A percentile compares a stretch with the other conserved stretches of the same genome.
Evolutionary conservation across 2,888 invertebrate species (phyloP).

Genomic region (Lepidochitona cinerea): DNA sequence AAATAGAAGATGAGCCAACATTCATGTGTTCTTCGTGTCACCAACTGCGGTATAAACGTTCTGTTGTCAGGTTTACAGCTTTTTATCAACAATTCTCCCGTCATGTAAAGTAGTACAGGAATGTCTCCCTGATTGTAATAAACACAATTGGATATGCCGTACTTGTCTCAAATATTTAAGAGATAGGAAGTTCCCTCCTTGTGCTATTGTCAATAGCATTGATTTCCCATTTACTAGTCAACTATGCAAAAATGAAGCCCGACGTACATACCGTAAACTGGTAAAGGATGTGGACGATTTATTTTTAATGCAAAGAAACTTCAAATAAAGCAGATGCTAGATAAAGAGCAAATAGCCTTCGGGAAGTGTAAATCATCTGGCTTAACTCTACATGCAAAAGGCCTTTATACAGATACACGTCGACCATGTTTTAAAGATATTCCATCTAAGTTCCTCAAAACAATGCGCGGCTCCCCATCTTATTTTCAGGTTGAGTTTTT

Average conservation of each 20-base stretch:
- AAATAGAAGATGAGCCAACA: neutral
- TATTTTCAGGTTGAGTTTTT: slow-evolving; percentile 27
- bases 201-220: slow-evolving; percentile 22
- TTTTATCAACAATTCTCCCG: neutral
- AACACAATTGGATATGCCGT: neutral
- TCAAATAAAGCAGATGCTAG: slow-evolving; percentile 26
- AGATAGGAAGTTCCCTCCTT: slow-evolving; percentile 14
- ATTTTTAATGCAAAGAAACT: slow-evolving; percentile 33
- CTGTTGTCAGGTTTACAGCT: neutral
- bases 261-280: slow-evolving; percentile 21
- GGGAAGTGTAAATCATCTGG: neutral
- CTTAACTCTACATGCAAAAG: neutral
- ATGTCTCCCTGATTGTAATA: neutral
- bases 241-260: slow-evolving; percentile 16
- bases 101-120: neutral
- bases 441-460: neutral
- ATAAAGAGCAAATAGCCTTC: neutral
- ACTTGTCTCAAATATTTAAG: neutral
- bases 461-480: slow-evolving; percentile 29
- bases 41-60: neutral
- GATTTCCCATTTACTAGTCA: slow-evolving; percentile 23
- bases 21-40: neutral
- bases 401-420: neutral
- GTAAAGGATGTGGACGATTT: slow-evolving; percentile 25
- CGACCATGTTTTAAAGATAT: neutral